Conservation (phyloP, 1,140 invertebrate species). For the Drosophila arizonae region DNA sequence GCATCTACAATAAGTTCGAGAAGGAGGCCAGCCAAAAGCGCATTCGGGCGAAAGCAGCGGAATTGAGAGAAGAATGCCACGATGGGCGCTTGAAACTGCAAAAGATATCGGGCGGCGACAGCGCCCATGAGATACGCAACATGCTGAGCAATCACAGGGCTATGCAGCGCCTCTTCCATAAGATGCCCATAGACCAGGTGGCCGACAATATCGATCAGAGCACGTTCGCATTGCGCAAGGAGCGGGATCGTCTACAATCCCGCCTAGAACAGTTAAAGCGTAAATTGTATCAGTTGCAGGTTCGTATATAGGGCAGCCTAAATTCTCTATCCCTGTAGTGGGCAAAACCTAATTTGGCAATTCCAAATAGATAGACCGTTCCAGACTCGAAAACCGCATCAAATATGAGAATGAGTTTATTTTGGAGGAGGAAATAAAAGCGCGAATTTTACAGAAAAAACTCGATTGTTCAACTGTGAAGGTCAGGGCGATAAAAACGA, state of each 20-base stretch:
- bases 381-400: constrained; percentile 67
- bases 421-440: constrained; percentile 59
- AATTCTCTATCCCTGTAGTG: too few species aligned
- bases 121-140: constrained; percentile 65
- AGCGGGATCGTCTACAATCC: constrained; percentile 69
- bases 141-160: constrained; percentile 65
- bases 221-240: constrained; percentile 77
- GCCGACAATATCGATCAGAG: constrained; percentile 77
- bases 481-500: constrained; percentile 67
- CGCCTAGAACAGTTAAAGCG: constrained; percentile 51
- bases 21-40: not conserved
- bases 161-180: constrained; percentile 72
- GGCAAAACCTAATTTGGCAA: not conserved
- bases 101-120: constrained; percentile 60
- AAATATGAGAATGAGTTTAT: constrained; percentile 67
- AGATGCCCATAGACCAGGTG: constrained; percentile 74
- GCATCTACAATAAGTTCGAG: constrained; percentile 60
- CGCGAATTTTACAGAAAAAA: constrained; percentile 59
- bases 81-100: constrained; percentile 69
- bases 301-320: not conserved
- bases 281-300: constrained; percentile 53
- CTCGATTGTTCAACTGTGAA: constrained; percentile 76
- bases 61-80: constrained; percentile 54
- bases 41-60: too few species aligned
- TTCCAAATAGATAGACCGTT: constrained; percentile 34